Conservation (phyloP, 1,140 invertebrate genomes). For the Nasonia longicornis region DNA sequence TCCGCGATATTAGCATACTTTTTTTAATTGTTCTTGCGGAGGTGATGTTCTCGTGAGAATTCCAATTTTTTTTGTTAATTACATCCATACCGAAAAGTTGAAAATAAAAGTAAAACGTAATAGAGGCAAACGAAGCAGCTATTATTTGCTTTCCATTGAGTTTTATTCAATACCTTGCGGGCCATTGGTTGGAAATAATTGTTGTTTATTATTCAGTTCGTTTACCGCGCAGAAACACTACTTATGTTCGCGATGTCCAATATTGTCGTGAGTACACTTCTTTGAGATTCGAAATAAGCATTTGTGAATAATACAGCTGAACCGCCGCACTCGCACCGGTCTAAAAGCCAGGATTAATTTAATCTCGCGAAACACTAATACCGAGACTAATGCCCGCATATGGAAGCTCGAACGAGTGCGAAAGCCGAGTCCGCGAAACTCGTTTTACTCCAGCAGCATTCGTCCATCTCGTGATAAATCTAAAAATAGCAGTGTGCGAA, state of each 20-base stretch:
- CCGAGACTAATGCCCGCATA: neutral
- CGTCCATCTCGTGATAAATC: neutral
- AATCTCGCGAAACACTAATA: slow-evolving; percentile 27
- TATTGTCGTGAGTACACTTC: neutral
- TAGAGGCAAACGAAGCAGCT: too few relatives aligned
- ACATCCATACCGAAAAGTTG: slow-evolving; percentile 11
- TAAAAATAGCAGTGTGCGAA: neutral
- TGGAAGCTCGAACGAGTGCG: neutral
- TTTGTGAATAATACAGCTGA: slow-evolving; percentile 17
- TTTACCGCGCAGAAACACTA: too few relatives aligned
- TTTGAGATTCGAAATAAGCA: slow-evolving; percentile 8
- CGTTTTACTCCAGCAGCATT: too few relatives aligned
- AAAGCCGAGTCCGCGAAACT: slow-evolving; percentile 11
- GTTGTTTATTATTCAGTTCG: too few relatives aligned
- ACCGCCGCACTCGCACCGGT: neutral
- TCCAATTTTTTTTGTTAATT: slow-evolving; percentile 25
- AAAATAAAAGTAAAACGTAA: neutral
- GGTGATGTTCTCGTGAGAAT: neutral
- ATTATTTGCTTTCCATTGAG: too few relatives aligned
- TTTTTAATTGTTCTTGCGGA: neutral
- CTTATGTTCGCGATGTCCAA: neutral
- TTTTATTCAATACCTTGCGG: too few relatives aligned
- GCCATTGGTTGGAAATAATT: too few relatives aligned
- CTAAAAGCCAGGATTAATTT: slow-evolving; percentile 30
- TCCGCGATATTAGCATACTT: slow-evolving; percentile 30